phyloP scores from a whole-genome alignment of 2,797 vertebrate genomes.

The Argya squamiceps region DNA sequence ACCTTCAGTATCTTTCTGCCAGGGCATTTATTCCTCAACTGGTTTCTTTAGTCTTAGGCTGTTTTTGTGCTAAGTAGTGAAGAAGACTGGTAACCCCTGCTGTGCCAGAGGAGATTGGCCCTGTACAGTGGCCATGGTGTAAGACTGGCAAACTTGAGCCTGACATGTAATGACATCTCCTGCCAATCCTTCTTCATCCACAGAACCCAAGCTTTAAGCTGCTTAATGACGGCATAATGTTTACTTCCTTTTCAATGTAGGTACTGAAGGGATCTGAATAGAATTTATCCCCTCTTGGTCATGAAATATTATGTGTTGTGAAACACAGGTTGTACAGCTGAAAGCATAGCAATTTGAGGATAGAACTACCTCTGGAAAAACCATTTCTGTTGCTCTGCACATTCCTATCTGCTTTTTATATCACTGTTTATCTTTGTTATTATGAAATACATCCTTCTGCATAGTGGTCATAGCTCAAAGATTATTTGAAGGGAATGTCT shows the following conservation, averaged over 20 bases:
- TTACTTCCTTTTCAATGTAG: background rate
- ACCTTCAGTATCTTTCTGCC: background rate
- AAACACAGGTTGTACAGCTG: background rate
- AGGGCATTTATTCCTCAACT: background rate
- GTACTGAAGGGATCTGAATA: background rate
- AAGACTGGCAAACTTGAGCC: background rate
- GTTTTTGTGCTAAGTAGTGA: background rate
- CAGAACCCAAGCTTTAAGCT: background rate
- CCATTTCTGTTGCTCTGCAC: background rate
- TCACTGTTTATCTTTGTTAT: background rate
- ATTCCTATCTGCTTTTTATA: background rate
- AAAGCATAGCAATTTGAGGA: background rate
- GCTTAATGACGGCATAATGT: background rate
- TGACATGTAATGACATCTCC: background rate
- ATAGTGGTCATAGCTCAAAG: background rate
- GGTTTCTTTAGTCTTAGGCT: background rate
- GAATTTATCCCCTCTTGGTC: background rate
- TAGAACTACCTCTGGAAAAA: background rate
- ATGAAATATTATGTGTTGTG: background rate
- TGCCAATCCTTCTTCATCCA: background rate
- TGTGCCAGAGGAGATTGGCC: background rate
- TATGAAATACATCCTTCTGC: background rate
- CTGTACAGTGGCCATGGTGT: fast-evolving
- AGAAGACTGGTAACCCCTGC: background rate
- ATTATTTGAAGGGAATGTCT: background rate